Evolutionary conservation across 2,888 invertebrate genomes (phyloP), one percentile per base, ranked within the genome.

Genomic region (Plutella xylostella): DNA sequence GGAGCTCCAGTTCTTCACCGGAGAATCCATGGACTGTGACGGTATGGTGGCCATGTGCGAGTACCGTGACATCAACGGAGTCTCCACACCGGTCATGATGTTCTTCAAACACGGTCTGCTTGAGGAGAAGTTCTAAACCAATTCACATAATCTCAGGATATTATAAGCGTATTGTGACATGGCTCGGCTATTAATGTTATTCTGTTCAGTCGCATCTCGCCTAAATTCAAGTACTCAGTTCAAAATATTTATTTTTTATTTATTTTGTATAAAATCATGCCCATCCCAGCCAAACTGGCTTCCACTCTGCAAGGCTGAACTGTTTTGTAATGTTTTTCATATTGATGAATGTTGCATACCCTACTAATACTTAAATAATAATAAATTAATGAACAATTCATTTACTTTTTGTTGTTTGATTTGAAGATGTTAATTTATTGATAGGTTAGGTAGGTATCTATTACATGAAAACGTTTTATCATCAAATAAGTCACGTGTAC

Each of bases 51-150:
- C 91, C 50, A 87, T 98, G 70, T 88, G 94, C 80, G 97, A 97
- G 74, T 98, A 97, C 79, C 90, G 96, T 70, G 96, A 96, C 50
- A 90, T 94, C 48, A 88, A 94, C 57, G 94, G 93, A 42, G 86
- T 89, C 3, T 90, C 90, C 55, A 87, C 91, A 43, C 97, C 98
- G 42, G 90, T 96, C 57, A 86, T 98, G 72, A 94, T 97, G 92
- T 96, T 96, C 84, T 96, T 96, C 85, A 97, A 97, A 82, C 97
- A 97, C 62, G 98, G 97, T 52, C 88, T 98, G 51, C 89, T 92
- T 46, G 97, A 96, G 75, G 97, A 98, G 84, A 98, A 98, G 84
- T 94, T 93, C 85, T 96, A 94, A 80, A 47, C 55, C 5, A 7
- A 43, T 18, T 11, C 12, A 12, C 30, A 30, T 30, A 12, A 5